Percentiles rank a stretch among this genome's conserved stretches.
Conservation (phyloP, 2,888 invertebrate genomes). For the Acrobeloides nanus region DNA sequence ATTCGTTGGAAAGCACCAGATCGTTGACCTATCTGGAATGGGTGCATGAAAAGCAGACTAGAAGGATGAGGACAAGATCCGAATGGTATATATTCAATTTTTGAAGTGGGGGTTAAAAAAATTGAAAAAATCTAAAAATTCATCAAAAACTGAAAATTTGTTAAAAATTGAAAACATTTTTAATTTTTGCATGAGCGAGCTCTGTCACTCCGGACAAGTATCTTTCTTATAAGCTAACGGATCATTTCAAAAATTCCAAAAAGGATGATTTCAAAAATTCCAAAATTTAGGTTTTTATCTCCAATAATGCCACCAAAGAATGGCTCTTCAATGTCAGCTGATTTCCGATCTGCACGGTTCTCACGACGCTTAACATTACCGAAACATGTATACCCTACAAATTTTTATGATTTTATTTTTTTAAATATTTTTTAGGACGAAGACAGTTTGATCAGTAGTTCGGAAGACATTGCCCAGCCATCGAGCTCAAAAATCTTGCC, state of each 20-base stretch:
- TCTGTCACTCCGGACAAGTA: too few species aligned
- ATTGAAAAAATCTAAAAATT: neutral
- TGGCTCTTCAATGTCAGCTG: constrained; percentile 33
- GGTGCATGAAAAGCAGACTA: constrained; percentile 90
- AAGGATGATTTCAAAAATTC: neutral
- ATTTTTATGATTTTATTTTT: constrained; percentile 1
- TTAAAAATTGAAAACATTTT: too few species aligned
- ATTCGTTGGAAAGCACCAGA: constrained; percentile 30
- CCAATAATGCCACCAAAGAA: constrained; percentile 25
- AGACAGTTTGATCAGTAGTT: constrained; percentile 10
- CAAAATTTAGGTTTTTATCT: constrained; percentile 21
- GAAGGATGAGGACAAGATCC: constrained; percentile 88
- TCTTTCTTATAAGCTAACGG: neutral
- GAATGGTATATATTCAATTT: constrained; percentile 71
- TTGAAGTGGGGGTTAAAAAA: constrained; percentile 1
- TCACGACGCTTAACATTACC: constrained; percentile 7
- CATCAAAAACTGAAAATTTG: too few species aligned
- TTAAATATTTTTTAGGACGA: constrained; percentile 6
- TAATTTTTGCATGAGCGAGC: too few species aligned
- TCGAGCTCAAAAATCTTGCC: too few species aligned
- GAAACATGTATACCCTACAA: constrained; percentile 8
- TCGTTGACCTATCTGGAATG: constrained; percentile 76
- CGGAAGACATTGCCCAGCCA: too few species aligned
- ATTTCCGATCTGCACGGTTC: constrained; percentile 17
- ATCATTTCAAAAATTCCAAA: constrained; percentile 1